Base-by-base conservation (phyloP, 2,888 invertebrate genomes). In the Apodemia mormo region DNA sequence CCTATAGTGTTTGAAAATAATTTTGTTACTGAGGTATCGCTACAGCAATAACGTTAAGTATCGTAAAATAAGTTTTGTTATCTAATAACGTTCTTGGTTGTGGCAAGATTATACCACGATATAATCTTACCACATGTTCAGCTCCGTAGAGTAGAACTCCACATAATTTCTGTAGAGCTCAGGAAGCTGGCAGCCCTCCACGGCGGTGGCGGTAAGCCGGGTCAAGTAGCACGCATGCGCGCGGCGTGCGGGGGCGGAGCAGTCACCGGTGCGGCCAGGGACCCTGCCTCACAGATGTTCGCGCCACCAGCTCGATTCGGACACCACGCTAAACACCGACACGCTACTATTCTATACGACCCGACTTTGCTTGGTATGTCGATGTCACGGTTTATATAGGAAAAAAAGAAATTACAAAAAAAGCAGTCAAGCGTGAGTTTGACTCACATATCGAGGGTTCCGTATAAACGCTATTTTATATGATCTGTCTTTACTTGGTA, bases 251-350 rank as follows among this genome's bases (percentile, higher is more conserved):
- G 89, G 7, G 79, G 77, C 1, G 87, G 83, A 8, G 68, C 78
- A 1, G 74, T 79, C 67, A 79, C 76, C 2, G 2, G n/a, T 0
- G 84, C 83, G 0, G 91, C 95, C 22, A 85, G 85, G 0, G 94
- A 95, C 76, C 94, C 94, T 54, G 88, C 94, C 40, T 96, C 96
- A 0, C 95, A 95, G 74, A 81, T 95, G 40, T 95, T 95, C 82
- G 95, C 95, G 0, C 96, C 96, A 0, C 84, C 95, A 45, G 93
- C 95, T 67, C 83, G 96, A 49, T 94, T 95, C 79, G 96, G 96
- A 0, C 94, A 95, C 76, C 94, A 95, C 92, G 95, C 96, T 1
- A 93, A 94, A 72, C 92, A 94, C 65, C 88, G 94, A 74, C 95
- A 95, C 76, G 94, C 93, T 72, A 83, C 88, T 56, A 93, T 95